Conservation (phyloP, 1,140 invertebrate species). For the Eciton burchellii region DNA sequence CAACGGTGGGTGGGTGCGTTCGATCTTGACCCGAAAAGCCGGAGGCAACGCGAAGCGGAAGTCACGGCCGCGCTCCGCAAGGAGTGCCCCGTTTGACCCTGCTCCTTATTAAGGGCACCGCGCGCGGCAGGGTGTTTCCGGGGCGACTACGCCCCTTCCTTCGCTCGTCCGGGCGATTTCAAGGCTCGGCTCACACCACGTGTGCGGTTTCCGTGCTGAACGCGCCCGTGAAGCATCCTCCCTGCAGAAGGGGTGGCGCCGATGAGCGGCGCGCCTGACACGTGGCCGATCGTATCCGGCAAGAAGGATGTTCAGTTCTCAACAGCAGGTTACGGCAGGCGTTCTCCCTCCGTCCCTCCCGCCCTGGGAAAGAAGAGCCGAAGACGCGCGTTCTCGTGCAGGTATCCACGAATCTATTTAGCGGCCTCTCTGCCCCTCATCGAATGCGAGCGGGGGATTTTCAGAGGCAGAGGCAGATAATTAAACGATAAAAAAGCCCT, state of each 20-base stretch:
- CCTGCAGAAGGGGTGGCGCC: neutral
- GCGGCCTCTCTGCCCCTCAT: no score
- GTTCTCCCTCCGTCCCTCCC: no score
- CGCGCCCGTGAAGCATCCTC: neutral
- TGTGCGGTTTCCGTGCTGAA: slow-evolving; percentile 25
- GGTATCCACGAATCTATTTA: no score
- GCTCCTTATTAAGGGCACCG: slow-evolving; percentile 54
- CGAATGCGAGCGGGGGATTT: no score
- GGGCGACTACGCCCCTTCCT: slow-evolving; percentile 38
- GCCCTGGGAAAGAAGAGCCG: no score
- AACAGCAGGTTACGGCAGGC: neutral
- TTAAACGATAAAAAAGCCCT: neutral
- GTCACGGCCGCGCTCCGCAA: slow-evolving; percentile 52
- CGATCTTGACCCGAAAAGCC: slow-evolving; percentile 69
- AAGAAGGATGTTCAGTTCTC: neutral
- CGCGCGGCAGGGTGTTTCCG: slow-evolving; percentile 29
- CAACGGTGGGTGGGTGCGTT: slow-evolving; percentile 27
- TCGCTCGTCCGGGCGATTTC: slow-evolving; percentile 15
- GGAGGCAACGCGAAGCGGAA: slow-evolving; percentile 38
- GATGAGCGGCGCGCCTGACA: slow-evolving; percentile 22
- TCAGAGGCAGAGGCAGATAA: neutral
- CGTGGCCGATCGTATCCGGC: neutral
- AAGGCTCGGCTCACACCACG: slow-evolving; percentile 39
- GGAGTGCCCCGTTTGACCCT: slow-evolving; percentile 63
- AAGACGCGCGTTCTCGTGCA: no score